Base-by-base conservation (phyloP, 64 coral and sea anemone species). In the Astreopora myriophthalma region DNA sequence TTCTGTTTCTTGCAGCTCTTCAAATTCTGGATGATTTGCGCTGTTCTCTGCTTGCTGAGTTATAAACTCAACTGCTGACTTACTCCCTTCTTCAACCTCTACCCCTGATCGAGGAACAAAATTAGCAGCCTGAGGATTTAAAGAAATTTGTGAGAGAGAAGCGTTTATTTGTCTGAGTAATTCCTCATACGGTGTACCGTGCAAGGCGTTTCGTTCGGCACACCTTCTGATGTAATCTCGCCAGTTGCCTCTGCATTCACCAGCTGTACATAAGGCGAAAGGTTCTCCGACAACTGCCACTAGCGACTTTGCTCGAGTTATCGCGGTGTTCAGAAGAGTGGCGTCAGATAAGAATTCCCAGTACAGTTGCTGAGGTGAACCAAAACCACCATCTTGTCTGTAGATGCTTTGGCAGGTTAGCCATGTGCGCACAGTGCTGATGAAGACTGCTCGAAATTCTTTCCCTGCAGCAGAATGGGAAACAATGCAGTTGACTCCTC, bases 271-370 rank as follows among this genome's bases (percentile, higher is more conserved):
- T 24, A 92, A 63, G 6, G 89, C 73, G 1, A 92, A 34, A n/a
- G 89, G 79, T 5, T 92, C 80, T 30, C 89, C 89, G 26, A 92
- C 68, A 36, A 92, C 89, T 28, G 89, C 89, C 2, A 92, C 39
- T 11, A 92, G 69, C 12, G 89, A 92, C 68, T 85, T 84, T 11
- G 89, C 89, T 61, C 89, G 42, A 27, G 89, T 92, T 36, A 92
- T 84, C 0, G 89, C 79, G 29, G 89, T 92, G 71, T 92, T 92
- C 48, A 92, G 38, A 7, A 92, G 46, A 55, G 84, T 92, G 2
- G 89, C 79, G 26, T 92, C 89, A 38, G 89, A 91, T 11, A 91
- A 75, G 29, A 91, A 91, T 48, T 91, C 75, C n/a, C 80, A 83
- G 23, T 91, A 91, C 1, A 61, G 88, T 42, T 42, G 39, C 9